Evolutionary conservation across 2,797 vertebrate species (phyloP), one percentile per base, ranked within the genome.

Genomic region (Hemitrygon akajei): DNA sequence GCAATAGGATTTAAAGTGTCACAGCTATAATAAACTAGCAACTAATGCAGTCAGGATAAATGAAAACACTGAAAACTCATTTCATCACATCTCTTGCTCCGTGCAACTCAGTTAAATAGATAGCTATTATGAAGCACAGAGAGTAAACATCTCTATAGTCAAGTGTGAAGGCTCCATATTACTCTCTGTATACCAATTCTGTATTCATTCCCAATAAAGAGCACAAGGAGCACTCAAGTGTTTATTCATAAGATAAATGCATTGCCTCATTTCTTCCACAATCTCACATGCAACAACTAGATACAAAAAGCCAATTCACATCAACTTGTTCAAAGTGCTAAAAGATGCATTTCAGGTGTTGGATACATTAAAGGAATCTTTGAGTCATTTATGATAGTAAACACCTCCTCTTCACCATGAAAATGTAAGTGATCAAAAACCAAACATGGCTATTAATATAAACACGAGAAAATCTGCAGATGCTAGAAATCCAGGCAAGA

Each of bases 261-360:
- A 58, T 56, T 82, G 18, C 34, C 40, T 40, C 56, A 22, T 6
- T 58, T 56, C 27, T 22, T 58, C 11, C 27, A 84, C 40, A 84
- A 84, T 10, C 40, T 25, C 47, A 84, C 22, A 56, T 56, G 95
- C 95, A 94, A 95, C 63, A 11, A 56, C 37, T 25, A 22, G 18
- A 82, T 30, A 84, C 10, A 4, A 60, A 86, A 86, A 86, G 3
- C 4, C 12, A n/a, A 86, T 60, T 86, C 58, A 58, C 3, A 16
- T 60, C 56, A 84, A 82, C 37, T 40, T 11, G 25, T 56, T 58
- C 40, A 84, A 58, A 47, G 56, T 76, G 30, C 10, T 58, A 20
- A 86, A 86, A 86, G 3, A 56, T 27, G 58, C 14, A n/a, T 27
- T 86, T n/a, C 30, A 30, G 82, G 11, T 60, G 10, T 6, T 30